Percentiles rank a stretch among this genome's conserved stretches.
Evolutionary conservation across 2,797 vertebrate species (phyloP).

Genomic region (Alosa sapidissima): DNA sequence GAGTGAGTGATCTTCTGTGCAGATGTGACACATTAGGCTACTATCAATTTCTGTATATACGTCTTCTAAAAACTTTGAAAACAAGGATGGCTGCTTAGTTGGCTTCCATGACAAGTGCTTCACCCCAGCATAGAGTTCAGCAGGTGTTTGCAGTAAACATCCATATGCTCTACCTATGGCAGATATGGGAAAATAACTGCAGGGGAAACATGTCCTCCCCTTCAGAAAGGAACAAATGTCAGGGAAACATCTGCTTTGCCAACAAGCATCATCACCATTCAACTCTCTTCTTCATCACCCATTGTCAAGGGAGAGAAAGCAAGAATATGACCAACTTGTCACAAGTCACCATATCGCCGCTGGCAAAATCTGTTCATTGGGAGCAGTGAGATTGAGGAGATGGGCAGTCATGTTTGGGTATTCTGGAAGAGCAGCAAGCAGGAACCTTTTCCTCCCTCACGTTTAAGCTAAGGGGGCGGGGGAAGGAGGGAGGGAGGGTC

Average conservation of each 20-base stretch:
- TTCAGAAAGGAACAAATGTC: not conserved
- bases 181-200: not conserved
- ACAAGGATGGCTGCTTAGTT: not conserved
- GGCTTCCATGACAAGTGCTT: not conserved
- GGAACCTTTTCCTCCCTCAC: constrained; percentile 62
- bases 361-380: constrained; percentile 37
- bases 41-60: not conserved
- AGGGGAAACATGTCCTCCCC: not conserved
- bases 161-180: not conserved
- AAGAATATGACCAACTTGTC: not conserved
- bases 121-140: not conserved
- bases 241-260: not conserved
- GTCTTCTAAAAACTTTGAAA: not conserved
- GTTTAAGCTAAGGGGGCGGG: constrained; percentile 56
- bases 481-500: not conserved
- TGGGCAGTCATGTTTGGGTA: constrained; percentile 47
- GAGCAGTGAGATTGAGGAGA: not conserved
- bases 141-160: not conserved
- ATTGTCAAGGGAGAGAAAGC: not conserved
- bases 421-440: constrained; percentile 58
- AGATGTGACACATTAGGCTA: not conserved
- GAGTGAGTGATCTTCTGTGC: not conserved
- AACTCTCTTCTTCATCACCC: not conserved
- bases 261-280: not conserved
- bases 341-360: not conserved